phyloP scores from a whole-genome alignment of 2,113 vertebrate genomes.

The Isichthys henryi region DNA sequence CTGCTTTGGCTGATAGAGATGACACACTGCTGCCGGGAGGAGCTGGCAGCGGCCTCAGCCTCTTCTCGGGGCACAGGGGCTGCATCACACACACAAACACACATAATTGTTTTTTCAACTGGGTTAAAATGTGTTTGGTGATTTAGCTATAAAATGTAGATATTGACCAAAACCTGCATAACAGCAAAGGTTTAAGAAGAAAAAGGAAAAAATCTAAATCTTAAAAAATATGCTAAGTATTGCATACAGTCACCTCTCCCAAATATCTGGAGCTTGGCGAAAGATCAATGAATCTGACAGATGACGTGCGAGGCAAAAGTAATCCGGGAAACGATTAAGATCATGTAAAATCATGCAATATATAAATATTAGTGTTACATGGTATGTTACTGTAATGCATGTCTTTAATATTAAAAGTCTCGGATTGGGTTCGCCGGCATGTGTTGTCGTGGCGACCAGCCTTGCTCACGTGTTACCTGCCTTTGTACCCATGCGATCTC shows the following conservation, averaged over 20 bases:
- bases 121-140: neutral
- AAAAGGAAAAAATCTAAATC: too few relatives aligned
- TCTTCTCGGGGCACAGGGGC: constrained; percentile 54
- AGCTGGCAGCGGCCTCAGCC: constrained; percentile 36
- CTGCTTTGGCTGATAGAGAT: constrained; percentile 49
- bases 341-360: too few relatives aligned
- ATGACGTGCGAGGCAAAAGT: neutral
- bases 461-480: too few relatives aligned
- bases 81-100: constrained; percentile 28
- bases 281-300: neutral
- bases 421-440: too few relatives aligned
- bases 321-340: neutral
- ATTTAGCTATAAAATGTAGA: neutral
- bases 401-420: too few relatives aligned
- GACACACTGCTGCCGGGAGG: constrained; percentile 55
- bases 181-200: neutral
- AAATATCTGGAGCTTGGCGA: neutral
- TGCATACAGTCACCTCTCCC: neutral
- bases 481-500: too few relatives aligned
- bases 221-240: neutral
- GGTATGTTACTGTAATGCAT: too few relatives aligned
- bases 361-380: too few relatives aligned
- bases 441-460: too few relatives aligned
- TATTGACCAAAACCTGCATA: neutral
- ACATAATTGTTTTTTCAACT: neutral